phyloP scores from a whole-genome alignment of 2,113 vertebrate genomes.

The Pterocles orientalis region DNA sequence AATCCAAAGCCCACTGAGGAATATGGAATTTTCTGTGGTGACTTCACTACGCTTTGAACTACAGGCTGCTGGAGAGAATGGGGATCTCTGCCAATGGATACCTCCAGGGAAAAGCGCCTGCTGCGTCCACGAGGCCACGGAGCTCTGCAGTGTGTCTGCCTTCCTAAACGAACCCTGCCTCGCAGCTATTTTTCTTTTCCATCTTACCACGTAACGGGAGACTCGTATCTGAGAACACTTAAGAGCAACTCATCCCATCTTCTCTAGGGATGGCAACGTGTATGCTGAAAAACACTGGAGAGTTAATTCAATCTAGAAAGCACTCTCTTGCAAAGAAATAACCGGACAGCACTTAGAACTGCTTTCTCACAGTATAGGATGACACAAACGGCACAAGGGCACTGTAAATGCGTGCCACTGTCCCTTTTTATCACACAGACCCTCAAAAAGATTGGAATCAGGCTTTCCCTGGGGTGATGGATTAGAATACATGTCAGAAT shows the following conservation, averaged over 20 bases:
- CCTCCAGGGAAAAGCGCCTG: conserved; percentile 30
- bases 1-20: conserved; percentile 41
- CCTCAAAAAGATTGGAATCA: neutral
- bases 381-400: neutral
- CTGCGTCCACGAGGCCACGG: neutral
- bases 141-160: neutral
- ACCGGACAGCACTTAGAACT: neutral
- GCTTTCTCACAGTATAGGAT: neutral
- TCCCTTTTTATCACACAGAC: neutral
- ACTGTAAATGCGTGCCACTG: neutral
- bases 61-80: neutral
- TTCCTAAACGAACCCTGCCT: neutral
- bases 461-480: neutral
- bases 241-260: neutral
- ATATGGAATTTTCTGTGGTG: conserved; percentile 59
- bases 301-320: neutral
- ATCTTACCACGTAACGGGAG: neutral
- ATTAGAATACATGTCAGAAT: neutral
- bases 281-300: neutral
- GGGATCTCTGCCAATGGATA: conserved; percentile 9
- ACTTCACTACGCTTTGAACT: conserved; percentile 40
- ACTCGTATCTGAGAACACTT: neutral
- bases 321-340: neutral
- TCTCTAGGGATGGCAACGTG: neutral
- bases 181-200: neutral